phyloP scores from a whole-genome alignment of 1,140 invertebrate species.

The Asbolus verrucosus region DNA sequence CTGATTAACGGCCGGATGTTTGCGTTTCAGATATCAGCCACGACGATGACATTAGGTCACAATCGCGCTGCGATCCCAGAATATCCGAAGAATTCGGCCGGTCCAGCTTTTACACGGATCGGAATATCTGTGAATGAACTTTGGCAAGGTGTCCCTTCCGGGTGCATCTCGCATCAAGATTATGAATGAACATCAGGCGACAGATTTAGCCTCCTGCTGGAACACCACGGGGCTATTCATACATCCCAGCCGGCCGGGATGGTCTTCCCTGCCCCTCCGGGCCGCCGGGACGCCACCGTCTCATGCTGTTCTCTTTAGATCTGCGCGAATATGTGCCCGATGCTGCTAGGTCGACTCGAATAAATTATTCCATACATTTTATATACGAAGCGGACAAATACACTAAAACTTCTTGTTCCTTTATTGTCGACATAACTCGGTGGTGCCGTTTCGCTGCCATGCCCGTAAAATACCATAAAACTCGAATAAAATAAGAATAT shows the following conservation, averaged over 20 bases:
- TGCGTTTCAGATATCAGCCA: no score
- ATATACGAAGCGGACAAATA: conserved; percentile 56
- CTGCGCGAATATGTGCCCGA: conserved; percentile 34
- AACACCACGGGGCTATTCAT: conserved; percentile 56
- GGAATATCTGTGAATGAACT: conserved; percentile 65
- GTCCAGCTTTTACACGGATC: conserved; percentile 48
- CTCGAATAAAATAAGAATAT: conserved; percentile 56
- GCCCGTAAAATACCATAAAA: conserved; percentile 54
- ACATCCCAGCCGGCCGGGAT: conserved; percentile 24
- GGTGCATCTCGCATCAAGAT: conserved; percentile 57
- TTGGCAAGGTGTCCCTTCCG: conserved; percentile 64
- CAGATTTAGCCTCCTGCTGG: conserved; percentile 59
- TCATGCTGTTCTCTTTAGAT: conserved; percentile 2
- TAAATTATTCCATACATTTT: conserved; percentile 60
- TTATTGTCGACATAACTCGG: conserved; percentile 56
- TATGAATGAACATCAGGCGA: conserved; percentile 63
- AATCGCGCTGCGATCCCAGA: conserved; percentile 33
- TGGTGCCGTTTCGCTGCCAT: conserved; percentile 46
- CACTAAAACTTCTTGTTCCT: conserved; percentile 53
- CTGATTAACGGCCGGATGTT: conserved; percentile 33
- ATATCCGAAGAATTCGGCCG: conserved; percentile 49
- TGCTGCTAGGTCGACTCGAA: conserved; percentile 26
- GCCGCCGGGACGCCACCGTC: conserved; percentile 40
- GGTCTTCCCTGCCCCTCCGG: conserved; percentile 23
- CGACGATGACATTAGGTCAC: no score